These are phyloP conservation scores for Apeira syringaria DNA, from an alignment of 2,888 invertebrate species.

Conservation along the genomic window DNA sequence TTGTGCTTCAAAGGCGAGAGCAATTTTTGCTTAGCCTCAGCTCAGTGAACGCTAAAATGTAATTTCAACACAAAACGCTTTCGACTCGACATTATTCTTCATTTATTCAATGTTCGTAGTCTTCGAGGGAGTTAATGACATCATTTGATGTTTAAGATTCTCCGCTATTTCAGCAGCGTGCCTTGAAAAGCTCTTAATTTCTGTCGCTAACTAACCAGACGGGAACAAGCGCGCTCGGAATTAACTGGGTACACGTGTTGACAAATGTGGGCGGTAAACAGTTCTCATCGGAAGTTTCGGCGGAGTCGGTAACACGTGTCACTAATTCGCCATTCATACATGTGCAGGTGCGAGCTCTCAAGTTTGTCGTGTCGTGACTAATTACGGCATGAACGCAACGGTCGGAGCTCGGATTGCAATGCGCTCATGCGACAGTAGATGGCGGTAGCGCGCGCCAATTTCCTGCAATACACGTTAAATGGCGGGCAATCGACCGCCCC, in stretches of 20 bases:
- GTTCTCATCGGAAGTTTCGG: conserved; percentile 22
- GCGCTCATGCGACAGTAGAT: conserved; percentile 20
- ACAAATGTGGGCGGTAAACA: conserved; percentile 25
- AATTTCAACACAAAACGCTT: conserved; percentile 26
- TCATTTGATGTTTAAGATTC: conserved; percentile 16
- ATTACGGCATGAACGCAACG: conserved; percentile 49
- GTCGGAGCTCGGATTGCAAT: conserved; percentile 38
- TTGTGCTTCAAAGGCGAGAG: conserved; percentile 34
- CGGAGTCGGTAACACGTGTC: conserved; percentile 26
- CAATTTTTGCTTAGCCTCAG: conserved; percentile 27
- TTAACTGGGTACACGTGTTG: conserved; percentile 28
- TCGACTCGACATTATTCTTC: conserved; percentile 20
- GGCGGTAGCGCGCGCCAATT: conserved; percentile 50
- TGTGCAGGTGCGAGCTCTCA: conserved; percentile 24
- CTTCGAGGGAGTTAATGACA: conserved; percentile 27
- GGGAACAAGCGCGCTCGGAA: conserved; percentile 22
- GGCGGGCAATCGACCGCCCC: conserved; percentile 51
- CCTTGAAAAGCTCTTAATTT: conserved; percentile 25
- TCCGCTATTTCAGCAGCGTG: conserved; percentile 9
- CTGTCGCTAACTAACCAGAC: conserved; percentile 28
- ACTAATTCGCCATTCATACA: conserved; percentile 36
- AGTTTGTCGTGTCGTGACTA: conserved; percentile 47
- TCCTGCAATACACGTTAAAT: conserved; percentile 63
- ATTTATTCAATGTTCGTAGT: conserved; percentile 28
- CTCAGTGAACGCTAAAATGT: conserved; percentile 17